Conservation (phyloP, 2,797 vertebrate genomes). For the Manis crassicaudata region DNA sequence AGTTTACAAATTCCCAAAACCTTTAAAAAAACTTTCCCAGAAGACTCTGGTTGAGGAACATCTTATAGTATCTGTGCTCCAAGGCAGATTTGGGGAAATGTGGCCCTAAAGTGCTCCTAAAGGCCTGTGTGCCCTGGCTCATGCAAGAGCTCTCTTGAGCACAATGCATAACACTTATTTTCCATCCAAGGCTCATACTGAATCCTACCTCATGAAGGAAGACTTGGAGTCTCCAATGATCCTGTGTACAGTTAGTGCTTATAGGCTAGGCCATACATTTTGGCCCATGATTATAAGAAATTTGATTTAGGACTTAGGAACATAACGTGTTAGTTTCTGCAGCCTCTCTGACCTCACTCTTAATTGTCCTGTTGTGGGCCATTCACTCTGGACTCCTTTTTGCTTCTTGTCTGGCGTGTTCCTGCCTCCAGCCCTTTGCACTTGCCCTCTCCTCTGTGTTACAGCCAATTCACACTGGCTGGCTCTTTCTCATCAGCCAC, state of each 20-base stretch:
- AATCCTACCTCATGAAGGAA: background rate
- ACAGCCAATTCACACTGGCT: background rate
- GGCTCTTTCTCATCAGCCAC: background rate
- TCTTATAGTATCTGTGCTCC: background rate
- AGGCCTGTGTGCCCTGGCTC: background rate
- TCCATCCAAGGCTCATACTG: background rate
- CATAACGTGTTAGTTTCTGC: background rate
- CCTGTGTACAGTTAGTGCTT: background rate
- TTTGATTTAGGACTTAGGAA: background rate
- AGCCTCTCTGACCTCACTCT: background rate
- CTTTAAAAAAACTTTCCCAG: slow-evolving; percentile 31
- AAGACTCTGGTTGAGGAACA: background rate
- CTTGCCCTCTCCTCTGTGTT: background rate
- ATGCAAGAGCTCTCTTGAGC: background rate
- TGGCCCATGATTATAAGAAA: background rate
- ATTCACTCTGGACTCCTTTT: background rate
- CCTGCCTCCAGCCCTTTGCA: background rate
- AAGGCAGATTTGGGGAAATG: background rate
- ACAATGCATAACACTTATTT: background rate
- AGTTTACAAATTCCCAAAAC: background rate
- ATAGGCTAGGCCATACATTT: background rate
- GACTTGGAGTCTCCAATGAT: background rate
- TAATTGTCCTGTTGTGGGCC: background rate
- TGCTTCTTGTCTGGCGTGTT: background rate
- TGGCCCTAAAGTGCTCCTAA: background rate